Conservation (phyloP, 2,113 vertebrate genomes). For the Stigmatopora argus region DNA sequence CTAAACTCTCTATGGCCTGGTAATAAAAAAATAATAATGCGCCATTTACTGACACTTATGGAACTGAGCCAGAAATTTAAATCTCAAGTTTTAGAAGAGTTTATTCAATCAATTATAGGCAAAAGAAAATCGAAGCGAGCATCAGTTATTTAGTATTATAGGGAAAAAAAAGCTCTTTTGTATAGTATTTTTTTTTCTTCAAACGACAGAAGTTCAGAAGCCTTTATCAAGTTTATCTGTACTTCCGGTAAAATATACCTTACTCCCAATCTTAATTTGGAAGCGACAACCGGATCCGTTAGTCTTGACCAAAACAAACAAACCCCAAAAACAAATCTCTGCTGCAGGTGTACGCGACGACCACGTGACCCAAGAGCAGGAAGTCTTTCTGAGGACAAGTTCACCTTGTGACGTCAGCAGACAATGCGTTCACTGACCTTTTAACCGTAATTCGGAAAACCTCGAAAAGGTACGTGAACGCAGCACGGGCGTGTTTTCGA, state of each 20-base stretch:
- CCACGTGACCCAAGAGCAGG: neutral
- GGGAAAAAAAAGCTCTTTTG: too few relatives aligned
- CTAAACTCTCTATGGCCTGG: too few relatives aligned
- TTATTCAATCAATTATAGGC: too few relatives aligned
- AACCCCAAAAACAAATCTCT: neutral
- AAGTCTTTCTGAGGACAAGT: neutral
- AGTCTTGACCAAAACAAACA: too few relatives aligned
- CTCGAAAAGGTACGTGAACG: neutral
- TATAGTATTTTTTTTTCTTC: too few relatives aligned
- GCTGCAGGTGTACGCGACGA: neutral
- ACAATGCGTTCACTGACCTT: neutral
- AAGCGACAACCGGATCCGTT: neutral
- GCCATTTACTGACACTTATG: too few relatives aligned
- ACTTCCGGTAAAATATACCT: neutral
- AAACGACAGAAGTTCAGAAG: neutral
- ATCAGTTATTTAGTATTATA: too few relatives aligned
- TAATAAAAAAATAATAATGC: too few relatives aligned
- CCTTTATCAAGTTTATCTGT: neutral
- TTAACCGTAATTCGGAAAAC: neutral
- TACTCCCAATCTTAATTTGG: neutral
- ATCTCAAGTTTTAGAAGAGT: too few relatives aligned
- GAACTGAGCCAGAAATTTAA: too few relatives aligned
- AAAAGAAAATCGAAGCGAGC: too few relatives aligned
- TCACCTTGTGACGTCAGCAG: neutral
- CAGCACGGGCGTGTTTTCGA: neutral